A percentile compares a stretch with the other conserved stretches of the same genome.
phyloP scores from a whole-genome alignment of 2,797 vertebrate species.

The Esox lucius region DNA sequence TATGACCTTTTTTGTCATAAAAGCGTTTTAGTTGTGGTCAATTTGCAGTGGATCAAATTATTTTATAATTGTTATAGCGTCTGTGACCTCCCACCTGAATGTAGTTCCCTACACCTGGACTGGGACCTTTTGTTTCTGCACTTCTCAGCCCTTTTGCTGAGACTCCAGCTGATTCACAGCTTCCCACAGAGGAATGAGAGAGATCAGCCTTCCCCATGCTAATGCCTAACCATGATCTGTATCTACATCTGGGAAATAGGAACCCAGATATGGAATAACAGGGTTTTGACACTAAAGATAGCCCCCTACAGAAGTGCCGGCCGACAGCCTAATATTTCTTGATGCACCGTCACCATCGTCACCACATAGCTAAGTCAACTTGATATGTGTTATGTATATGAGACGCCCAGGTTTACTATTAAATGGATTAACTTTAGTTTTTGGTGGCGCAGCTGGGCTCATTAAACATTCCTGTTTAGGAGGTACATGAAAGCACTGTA shows the following conservation, averaged over 20 bases:
- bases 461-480: too few species aligned
- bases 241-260: conserved; percentile 62
- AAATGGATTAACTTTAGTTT: neutral
- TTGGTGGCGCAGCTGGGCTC: neutral
- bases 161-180: conserved; percentile 53
- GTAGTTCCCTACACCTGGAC: too few species aligned
- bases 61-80: too few species aligned
- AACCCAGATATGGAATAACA: conserved; percentile 53
- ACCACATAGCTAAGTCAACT: conserved; percentile 35
- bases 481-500: neutral
- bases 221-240: conserved; percentile 63
- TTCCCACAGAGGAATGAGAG: conserved; percentile 30
- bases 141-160: conserved; percentile 38
- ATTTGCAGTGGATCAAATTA: too few species aligned
- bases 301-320: conserved; percentile 45
- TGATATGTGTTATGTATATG: conserved; percentile 44
- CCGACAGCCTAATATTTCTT: conserved; percentile 61
- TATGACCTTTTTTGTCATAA: too few species aligned
- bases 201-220: conserved; percentile 32
- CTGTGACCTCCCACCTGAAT: too few species aligned
- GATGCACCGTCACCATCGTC: conserved; percentile 32
- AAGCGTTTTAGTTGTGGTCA: too few species aligned
- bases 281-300: conserved; percentile 69
- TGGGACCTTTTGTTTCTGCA: conserved; percentile 8
- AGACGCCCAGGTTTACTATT: conserved; percentile 11